A percentile compares a stretch with the other conserved stretches of the same genome.
These are phyloP conservation scores for Zoanthus sansibaricus DNA, from an alignment of 92 coral and sea anemone species.

Conservation along the genomic window DNA sequence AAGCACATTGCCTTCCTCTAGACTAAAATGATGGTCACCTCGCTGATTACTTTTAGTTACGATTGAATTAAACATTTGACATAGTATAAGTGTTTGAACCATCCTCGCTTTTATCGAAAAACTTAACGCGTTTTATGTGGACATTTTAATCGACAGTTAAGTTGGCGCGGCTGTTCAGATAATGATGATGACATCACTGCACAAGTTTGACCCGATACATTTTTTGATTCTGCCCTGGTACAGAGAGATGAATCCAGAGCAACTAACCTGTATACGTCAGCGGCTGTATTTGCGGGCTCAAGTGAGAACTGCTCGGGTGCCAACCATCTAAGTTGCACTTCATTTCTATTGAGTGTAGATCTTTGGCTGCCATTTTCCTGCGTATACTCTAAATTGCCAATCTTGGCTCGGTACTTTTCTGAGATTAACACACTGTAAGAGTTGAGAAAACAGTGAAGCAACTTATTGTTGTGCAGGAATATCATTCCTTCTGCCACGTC, in stretches of 20 bases:
- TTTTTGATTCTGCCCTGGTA: no score
- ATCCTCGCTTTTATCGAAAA: no score
- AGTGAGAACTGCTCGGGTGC: constrained; percentile 74
- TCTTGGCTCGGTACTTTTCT: constrained; percentile 68
- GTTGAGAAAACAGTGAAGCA: constrained; percentile 86
- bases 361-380: constrained; percentile 55
- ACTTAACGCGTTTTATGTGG: no score
- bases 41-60: no score
- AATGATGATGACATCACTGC: no score
- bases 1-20: no score
- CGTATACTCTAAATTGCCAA: constrained; percentile 72
- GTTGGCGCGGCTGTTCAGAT: no score
- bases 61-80: no score
- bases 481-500: constrained; percentile 88
- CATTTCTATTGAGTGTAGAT: constrained; percentile 27
- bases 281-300: constrained; percentile 56
- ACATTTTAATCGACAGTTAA: no score
- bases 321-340: constrained; percentile 76
- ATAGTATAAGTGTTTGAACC: no score
- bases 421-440: constrained; percentile 72
- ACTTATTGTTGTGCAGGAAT: constrained; percentile 66
- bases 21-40: no score
- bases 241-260: neutral
- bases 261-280: constrained; percentile 81
- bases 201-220: neutral